Base-by-base conservation (phyloP, 1,140 invertebrate species). In the Pseudomyrmex dendroicus region DNA sequence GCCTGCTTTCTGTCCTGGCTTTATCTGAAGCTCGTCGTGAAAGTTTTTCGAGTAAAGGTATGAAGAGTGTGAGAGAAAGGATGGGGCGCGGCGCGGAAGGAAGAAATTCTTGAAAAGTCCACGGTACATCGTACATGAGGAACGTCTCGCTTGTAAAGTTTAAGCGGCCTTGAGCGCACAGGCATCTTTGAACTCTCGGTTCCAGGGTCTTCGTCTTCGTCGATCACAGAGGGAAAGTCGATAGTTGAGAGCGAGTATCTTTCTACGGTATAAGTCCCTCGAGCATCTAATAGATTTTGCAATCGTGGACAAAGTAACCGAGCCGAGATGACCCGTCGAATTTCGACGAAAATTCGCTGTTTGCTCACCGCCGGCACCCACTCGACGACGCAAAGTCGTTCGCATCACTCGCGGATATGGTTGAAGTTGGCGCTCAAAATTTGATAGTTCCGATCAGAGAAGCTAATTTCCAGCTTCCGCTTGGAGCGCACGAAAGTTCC, bases 121-220 rank as follows among this genome's bases (percentile, higher is more conserved):
- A 22, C n/a, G 63, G 52, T 67, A 35, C 35, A 57, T 52, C 22
- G 73, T 77, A 66, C 50, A 67, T 57, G 48, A 77, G 50, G 74
- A 77, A 77, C 63, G 20, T 77, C 25, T 68, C 50, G 50, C 63
- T 56, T 77, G 63, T 68, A 68, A 77, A 77, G 74, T 77, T 77
- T 57, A 68, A 77, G 35, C 74, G 74, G 74, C 74, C 74, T 77
- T 67, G 63, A 77, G 74, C 74, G 63, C 50, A 56, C 35, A 35
- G 5, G 17, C 62, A 66, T 77, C 74, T 77, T 77, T 77, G 74
- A 77, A 77, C 74, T 68, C 74, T 68, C 74, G 63, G 20, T 56
- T 50, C 57, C 17, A 5, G 50, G 54, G 50, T 77, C 35, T 46
- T 52, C 17, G 10, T 50, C 44, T 74, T 15, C 46, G 20, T 67